Evolutionary conservation across 2,113 vertebrate genomes (phyloP).

Genomic region (Camelus bactrianus): DNA sequence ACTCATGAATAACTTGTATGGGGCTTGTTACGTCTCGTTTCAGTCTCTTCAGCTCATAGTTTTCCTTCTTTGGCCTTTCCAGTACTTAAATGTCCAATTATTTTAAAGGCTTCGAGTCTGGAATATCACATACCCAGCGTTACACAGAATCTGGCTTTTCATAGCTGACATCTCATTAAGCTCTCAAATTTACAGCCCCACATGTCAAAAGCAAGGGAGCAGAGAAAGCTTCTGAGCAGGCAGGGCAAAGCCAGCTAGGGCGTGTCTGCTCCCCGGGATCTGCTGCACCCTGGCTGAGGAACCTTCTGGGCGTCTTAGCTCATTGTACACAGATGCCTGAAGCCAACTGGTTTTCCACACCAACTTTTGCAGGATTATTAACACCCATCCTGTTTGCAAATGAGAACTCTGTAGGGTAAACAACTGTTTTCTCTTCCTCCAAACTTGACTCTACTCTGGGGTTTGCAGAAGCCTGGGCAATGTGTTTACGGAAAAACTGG

Average conservation of each 20-base stretch:
- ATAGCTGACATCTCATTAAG: not conserved
- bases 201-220: not conserved
- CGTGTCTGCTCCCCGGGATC: not conserved
- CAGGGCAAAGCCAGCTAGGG: not conserved
- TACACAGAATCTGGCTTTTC: not conserved
- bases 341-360: not conserved
- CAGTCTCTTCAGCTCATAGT: constrained; percentile 46
- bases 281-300: not conserved
- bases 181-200: rapidly evolving
- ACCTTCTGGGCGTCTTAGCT: constrained; percentile 46
- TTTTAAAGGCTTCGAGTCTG: not conserved
- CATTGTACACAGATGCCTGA: not conserved
- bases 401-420: constrained; percentile 23
- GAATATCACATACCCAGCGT: not conserved
- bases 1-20: constrained; percentile 62
- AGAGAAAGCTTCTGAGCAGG: not conserved
- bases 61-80: constrained; percentile 9
- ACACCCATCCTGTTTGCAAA: not conserved
- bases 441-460: not conserved
- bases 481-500: not conserved
- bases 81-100: not conserved
- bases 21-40: constrained; percentile 79
- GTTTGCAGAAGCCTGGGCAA: not conserved
- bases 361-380: not conserved
- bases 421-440: not conserved